phyloP scores from a whole-genome alignment of 2,797 vertebrate genomes.

The Sternotherus odoratus region DNA sequence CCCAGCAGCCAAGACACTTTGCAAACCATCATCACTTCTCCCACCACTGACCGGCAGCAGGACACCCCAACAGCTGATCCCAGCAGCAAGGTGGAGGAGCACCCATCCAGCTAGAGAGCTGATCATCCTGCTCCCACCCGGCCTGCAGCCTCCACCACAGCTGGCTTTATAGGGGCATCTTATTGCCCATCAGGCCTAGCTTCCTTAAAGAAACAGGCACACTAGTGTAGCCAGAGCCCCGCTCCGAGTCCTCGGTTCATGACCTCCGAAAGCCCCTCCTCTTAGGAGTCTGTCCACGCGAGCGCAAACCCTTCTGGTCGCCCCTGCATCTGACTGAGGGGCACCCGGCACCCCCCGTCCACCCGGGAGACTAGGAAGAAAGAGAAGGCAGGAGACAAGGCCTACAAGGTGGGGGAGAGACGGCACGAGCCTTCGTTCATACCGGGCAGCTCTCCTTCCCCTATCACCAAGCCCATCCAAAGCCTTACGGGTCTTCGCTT shows the following conservation, averaged over 20 bases:
- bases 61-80: not conserved
- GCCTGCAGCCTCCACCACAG: not conserved
- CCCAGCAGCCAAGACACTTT: not conserved
- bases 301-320: not conserved
- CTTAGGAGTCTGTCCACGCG: not conserved
- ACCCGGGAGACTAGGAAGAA: no score
- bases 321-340: not conserved
- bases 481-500: not conserved
- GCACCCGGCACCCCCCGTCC: no score
- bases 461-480: not conserved
- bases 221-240: not conserved
- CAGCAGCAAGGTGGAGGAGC: not conserved
- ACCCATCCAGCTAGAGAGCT: not conserved
- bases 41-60: not conserved
- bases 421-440: not conserved
- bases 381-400: not conserved
- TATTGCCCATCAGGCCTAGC: not conserved
- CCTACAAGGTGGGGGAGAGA: not conserved
- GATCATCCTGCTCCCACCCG: not conserved
- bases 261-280: not conserved
- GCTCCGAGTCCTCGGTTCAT: not conserved
- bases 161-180: not conserved
- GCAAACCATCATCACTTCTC: not conserved
- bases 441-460: not conserved
- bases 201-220: not conserved